A percentile compares a stretch with the other conserved stretches of the same genome.
Evolutionary conservation across 1,140 invertebrate species (phyloP).

Genomic region (Anoplolepis gracilipes): DNA sequence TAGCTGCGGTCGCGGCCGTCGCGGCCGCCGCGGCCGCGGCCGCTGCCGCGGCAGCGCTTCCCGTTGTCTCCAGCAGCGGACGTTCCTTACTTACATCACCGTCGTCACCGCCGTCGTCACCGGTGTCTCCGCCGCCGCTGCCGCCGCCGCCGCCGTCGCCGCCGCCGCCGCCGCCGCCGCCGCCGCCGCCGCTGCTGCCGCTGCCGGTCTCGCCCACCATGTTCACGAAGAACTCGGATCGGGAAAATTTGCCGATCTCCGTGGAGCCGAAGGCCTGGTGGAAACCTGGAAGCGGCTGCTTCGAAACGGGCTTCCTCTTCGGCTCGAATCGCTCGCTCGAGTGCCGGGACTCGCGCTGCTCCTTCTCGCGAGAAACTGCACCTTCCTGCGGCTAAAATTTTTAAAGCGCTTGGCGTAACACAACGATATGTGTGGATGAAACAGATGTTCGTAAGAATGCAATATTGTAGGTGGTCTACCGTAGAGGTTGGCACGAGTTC

Average conservation of each 20-base stretch:
- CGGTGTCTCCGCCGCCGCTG: neutral
- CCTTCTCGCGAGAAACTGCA: slow-evolving; percentile 48
- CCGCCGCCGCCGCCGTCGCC: slow-evolving; percentile 51
- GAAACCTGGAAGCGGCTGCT: slow-evolving; percentile 89
- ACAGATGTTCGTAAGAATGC: neutral
- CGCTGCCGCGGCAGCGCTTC: slow-evolving; percentile 7
- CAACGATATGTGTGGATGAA: neutral
- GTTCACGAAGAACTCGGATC: slow-evolving; percentile 85
- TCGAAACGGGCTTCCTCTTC: slow-evolving; percentile 70
- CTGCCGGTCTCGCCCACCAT: slow-evolving; percentile 78
- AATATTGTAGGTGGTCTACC: slow-evolving; percentile 36
- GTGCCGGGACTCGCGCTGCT: slow-evolving; percentile 60
- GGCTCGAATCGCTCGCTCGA: slow-evolving; percentile 72
- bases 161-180: no score
- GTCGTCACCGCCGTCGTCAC: slow-evolving; percentile 37
- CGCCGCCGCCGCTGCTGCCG: neutral
- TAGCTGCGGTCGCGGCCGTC: neutral
- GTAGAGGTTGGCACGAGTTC: slow-evolving; percentile 49
- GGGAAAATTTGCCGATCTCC: slow-evolving; percentile 90
- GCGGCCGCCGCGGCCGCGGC: slow-evolving; percentile 11
- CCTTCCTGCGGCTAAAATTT: slow-evolving; percentile 38
- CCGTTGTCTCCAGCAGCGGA: slow-evolving; percentile 33
- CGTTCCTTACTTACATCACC: slow-evolving; percentile 70
- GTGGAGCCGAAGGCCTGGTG: slow-evolving; percentile 92
- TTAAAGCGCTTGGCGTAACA: neutral